Base-by-base conservation (phyloP, 2,888 invertebrate genomes). In the Nomada ruficornis region DNA sequence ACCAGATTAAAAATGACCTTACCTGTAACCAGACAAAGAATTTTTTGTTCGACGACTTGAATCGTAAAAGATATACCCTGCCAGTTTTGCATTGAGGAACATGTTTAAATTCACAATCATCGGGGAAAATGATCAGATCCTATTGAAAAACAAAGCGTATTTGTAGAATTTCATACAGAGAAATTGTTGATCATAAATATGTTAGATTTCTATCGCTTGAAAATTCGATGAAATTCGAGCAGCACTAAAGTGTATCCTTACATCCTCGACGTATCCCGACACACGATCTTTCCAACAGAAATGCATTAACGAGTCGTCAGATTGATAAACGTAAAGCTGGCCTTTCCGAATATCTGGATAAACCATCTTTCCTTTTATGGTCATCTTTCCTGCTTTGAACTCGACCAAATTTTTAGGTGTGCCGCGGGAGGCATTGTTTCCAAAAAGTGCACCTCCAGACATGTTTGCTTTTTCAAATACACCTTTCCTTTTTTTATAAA, bases 251-350 rank as follows among this genome's bases (percentile, higher is more conserved):
- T 78, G 67, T 18, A 77, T 80, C 90, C 95, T 94, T 94, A 96
- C 96, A 94, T 99, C 99, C 94, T 99, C 99, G 15, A 98, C 97
- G 87, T 97, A 96, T 71, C 98, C 98, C 63, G 97, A 96, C 62
- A 97, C 97, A 65, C 99, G 96, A 94, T 99, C 99, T 94, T 99
- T 99, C 99, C 99, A 99, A 94, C 99, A 99, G 93, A 99, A 99
- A 94, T 99, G 99, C 97, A 99, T 99, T 77, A 99, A 94, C 0
- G 98, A 98, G 94, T 99, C 99, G 89, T 99, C 99, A 71, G 98
- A 98, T 94, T 99, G 99, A 93, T 98, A 98, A 75, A 99, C 96
- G 93, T 98, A 99, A 18, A 99, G 95, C 44, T 98, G 95, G 7
- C 99, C 99, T 95, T 99, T 99, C 90, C 99, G 96, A 88, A 97